Base-by-base conservation (phyloP, 2,113 vertebrate species). In the Poeciliopsis prolifica region DNA sequence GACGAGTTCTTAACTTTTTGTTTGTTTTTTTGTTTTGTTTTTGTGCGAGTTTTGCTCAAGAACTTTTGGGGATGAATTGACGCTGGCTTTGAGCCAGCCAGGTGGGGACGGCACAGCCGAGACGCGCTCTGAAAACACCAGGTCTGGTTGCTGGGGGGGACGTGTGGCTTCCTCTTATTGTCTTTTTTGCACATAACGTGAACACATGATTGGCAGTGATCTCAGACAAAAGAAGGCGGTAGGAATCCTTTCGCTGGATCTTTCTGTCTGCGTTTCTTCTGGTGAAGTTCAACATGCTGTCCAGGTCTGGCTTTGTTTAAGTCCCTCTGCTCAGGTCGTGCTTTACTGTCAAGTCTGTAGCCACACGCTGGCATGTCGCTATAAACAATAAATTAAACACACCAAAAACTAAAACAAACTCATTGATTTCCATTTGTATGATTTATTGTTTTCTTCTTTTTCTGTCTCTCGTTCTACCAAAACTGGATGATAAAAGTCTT, bases 261-360 rank as follows among this genome's bases (percentile, higher is more conserved):
- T 42, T 42, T 42, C 40, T 0, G 4, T 14, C 14, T 29, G 17
- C 24, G 65, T 42, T 28, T 70, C 14, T 74, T 63, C 42, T 3
- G 33, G 61, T 28, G 31, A 54, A 54, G 51, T 15, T 54, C 51
- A 54, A 29, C 19, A 51, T 28, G 28, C 19, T 29, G 30, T 73
- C 12, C 35, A 26, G 48, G 61, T 75, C 14, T 40, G 48, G 14
- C 31, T 68, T 44, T 24, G 58, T 26, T 58, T 51, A 14, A 3
- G 3, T 8, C 17, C 51, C 37, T 40, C 29, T 63, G 65, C 67
- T 76, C 70, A 74, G 78, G 48, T 28, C 61, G 68, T 33, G 30
- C 9, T 44, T 42, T 72, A 48, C 58, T 74, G 72, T 76, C 68
- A 80, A 79, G 74, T 64, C 58, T 67, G 66, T 42, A 40, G 14